A percentile compares a stretch with the other conserved stretches of the same genome.
phyloP scores from a whole-genome alignment of 2,113 vertebrate genomes.

The Plestiodon gilberti region DNA sequence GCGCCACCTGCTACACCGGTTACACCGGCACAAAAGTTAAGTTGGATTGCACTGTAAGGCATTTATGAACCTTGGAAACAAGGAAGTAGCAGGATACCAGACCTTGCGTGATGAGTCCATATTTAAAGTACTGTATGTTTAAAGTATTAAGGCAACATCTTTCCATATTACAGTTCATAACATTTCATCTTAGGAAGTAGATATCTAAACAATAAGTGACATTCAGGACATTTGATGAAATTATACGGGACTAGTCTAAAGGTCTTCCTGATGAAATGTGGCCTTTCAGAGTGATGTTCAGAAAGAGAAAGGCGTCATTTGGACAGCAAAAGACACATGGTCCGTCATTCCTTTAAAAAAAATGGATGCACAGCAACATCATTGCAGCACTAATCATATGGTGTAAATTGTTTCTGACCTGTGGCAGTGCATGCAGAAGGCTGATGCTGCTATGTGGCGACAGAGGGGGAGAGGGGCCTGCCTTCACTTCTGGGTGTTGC shows the following conservation, averaged over 20 bases:
- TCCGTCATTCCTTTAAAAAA: background rate
- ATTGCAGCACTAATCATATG: background rate
- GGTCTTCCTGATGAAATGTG: background rate
- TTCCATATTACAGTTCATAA: background rate
- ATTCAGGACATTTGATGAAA: background rate
- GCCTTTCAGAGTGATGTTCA: background rate
- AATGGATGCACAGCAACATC: no score
- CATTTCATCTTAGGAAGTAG: background rate
- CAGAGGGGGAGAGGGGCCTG: background rate
- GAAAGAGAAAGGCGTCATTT: background rate
- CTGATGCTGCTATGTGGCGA: background rate
- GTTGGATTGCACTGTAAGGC: no score
- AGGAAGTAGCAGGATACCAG: background rate
- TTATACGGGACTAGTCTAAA: background rate
- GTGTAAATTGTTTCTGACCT: background rate
- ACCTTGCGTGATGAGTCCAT: background rate
- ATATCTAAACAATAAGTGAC: background rate
- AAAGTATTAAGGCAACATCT: background rate
- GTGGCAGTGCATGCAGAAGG: background rate
- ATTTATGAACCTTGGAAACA: background rate
- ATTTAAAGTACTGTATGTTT: no score
- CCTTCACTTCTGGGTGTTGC: no score
- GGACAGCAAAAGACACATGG: background rate
- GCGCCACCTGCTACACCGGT: no score
- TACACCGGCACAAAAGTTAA: no score